Evolutionary conservation across 2,113 vertebrate species (phyloP), one percentile per base, ranked within the genome.

Genomic region (Alligator sinensis): DNA sequence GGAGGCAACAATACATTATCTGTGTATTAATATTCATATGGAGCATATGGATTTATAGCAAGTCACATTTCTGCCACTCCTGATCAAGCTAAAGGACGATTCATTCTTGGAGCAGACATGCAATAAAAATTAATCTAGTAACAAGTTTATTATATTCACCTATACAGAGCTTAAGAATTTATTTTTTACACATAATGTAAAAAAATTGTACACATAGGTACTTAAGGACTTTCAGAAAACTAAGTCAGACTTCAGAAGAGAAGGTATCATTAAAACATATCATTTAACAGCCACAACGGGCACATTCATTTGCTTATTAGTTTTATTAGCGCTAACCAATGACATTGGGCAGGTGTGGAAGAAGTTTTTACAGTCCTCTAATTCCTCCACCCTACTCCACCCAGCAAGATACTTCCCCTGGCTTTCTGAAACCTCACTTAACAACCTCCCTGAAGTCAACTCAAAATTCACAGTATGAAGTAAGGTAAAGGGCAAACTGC

Each of bases 1-100:
- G 5, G 78, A 86, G 81, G 64, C 11, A 30, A 62, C 22, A 84
- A 72, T 63, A 17, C 18, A 68, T 5, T 28, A 82, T 27, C 57
- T 78, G 16, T 63, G 62, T 22, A 88, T 76, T 87, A 91, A 93
- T 84, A 94, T 92, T 87, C 89, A 89, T 24, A 74, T 60, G 89
- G 70, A 89, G 34, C 28, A 91, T 86, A 86, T 22, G 30, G 64
- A 80, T 94, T 95, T 88, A 83, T 2, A 82, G 64, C 61, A 94
- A 77, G 22, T 55, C 38, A 78, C 6, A 4, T 19, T 4, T 77
- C 77, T 89, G 77, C 77, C 2, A 2, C 14, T 89, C 38, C 70
- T 5, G 17, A 75, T 18, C 92, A 92, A 93, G 82, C 76, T 88
- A 58, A 96, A 91, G 78, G 70, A 70, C 76, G 66, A 80, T 55